Percentiles rank a stretch among this genome's conserved stretches.
phyloP scores from a whole-genome alignment of 2,888 invertebrate genomes.

The Watsonalla cultraria region DNA sequence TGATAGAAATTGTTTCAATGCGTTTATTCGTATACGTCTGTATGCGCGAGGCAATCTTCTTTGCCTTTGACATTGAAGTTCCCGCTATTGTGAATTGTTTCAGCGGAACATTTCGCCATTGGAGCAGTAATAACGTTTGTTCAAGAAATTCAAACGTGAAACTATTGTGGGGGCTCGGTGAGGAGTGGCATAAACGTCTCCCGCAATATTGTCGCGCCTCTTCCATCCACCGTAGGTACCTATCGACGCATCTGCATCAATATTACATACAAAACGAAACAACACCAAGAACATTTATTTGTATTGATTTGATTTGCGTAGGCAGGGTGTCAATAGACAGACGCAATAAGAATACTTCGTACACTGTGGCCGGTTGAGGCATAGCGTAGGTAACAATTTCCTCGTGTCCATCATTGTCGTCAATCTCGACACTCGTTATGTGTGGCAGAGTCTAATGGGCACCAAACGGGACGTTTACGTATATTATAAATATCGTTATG shows the following conservation, averaged over 20 bases:
- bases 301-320: slow-evolving; percentile 18
- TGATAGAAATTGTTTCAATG: slow-evolving; percentile 34
- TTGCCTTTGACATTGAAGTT: slow-evolving; percentile 66
- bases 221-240: slow-evolving; percentile 3
- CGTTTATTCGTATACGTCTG: slow-evolving; percentile 21
- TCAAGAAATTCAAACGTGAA: slow-evolving; percentile 70
- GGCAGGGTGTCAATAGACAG: slow-evolving; percentile 3
- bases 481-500: too few relatives aligned
- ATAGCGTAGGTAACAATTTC: not conserved
- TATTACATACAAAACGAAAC: slow-evolving; percentile 35
- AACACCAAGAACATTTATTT: slow-evolving; percentile 22
- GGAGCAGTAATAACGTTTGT: slow-evolving; percentile 71
- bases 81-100: slow-evolving; percentile 68
- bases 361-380: too few relatives aligned
- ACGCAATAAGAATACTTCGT: slow-evolving; percentile 1
- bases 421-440: slow-evolving; percentile 19
- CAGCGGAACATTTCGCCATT: slow-evolving; percentile 60
- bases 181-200: slow-evolving; percentile 38
- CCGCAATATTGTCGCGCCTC: slow-evolving; percentile 37
- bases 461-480: not conserved
- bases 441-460: slow-evolving; percentile 23
- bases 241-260: slow-evolving; percentile 35
- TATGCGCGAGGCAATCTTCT: slow-evolving; percentile 52
- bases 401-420: not conserved
- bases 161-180: slow-evolving; percentile 52